Evolutionary conservation across 2,888 invertebrate species (phyloP).

Genomic region (Conchocele bisecta): DNA sequence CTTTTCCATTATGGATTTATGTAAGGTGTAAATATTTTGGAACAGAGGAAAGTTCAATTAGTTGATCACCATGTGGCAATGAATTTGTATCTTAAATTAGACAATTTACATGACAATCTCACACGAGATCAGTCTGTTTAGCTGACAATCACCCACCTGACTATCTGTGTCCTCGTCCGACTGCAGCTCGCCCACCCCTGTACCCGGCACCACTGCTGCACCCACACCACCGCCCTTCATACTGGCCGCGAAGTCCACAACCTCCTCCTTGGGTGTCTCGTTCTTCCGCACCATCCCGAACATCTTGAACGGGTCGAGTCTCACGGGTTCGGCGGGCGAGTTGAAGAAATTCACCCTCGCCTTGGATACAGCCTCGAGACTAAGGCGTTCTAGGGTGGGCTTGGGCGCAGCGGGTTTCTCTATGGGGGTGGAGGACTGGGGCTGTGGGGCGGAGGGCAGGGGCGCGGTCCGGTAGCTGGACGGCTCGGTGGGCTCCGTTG

Average conservation of each 20-base stretch:
- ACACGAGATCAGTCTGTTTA: no score
- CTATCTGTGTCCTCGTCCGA: slow-evolving; percentile 67
- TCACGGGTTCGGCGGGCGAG: slow-evolving; percentile 77
- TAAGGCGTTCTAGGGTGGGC: not conserved
- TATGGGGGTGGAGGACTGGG: slow-evolving; percentile 5
- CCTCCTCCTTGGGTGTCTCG: slow-evolving; percentile 20
- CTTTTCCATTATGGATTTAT: no score
- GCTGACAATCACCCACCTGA: slow-evolving; percentile 43
- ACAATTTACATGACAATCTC: no score
- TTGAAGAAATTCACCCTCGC: slow-evolving; percentile 80
- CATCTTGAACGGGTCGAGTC: slow-evolving; percentile 79
- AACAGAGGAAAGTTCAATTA: no score
- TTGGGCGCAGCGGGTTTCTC: slow-evolving; percentile 34
- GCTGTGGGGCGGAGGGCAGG: no score
- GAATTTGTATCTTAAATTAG: no score
- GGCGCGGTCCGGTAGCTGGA: slow-evolving; percentile 23
- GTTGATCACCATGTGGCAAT: no score
- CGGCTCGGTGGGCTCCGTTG: slow-evolving; percentile 33
- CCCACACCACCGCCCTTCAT: slow-evolving; percentile 8
- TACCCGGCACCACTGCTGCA: not conserved
- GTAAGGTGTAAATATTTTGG: no score
- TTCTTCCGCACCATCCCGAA: slow-evolving; percentile 66
- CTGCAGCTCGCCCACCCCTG: slow-evolving; percentile 80
- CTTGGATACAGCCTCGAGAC: slow-evolving; percentile 48
- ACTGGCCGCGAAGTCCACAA: not conserved